A percentile compares a stretch with the other conserved stretches of the same genome.
Evolutionary conservation across 2,113 vertebrate genomes (phyloP).

Genomic region (Aepyceros melampus): DNA sequence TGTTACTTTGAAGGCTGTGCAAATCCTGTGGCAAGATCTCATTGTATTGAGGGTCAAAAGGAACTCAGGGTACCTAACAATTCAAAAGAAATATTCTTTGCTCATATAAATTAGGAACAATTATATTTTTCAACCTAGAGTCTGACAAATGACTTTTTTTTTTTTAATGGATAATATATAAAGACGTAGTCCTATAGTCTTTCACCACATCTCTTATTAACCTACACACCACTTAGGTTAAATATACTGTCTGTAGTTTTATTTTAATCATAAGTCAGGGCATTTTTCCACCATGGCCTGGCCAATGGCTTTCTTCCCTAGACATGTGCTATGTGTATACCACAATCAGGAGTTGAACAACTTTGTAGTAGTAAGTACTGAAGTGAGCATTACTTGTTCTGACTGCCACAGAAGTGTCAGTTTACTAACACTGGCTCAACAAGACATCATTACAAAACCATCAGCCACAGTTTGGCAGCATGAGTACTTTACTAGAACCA

Average conservation of each 20-base stretch:
- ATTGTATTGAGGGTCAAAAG: background rate
- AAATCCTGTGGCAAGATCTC: background rate
- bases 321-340: background rate
- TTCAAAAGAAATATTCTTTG: background rate
- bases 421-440: background rate
- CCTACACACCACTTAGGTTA: background rate
- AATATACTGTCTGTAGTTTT: background rate
- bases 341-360: background rate
- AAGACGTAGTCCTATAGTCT: background rate
- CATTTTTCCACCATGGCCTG: background rate
- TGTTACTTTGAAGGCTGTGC: background rate
- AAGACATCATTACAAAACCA: background rate
- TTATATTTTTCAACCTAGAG: background rate
- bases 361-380: background rate
- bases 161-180: background rate
- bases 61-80: background rate
- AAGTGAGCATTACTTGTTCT: background rate
- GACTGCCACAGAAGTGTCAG: background rate
- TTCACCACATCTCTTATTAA: background rate
- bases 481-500: background rate
- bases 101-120: background rate
- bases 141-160: background rate
- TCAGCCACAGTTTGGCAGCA: background rate
- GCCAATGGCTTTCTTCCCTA: background rate
- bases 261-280: background rate